Base-by-base conservation (phyloP, 2,797 vertebrate genomes). In the Chiroxiphia lanceolata region DNA sequence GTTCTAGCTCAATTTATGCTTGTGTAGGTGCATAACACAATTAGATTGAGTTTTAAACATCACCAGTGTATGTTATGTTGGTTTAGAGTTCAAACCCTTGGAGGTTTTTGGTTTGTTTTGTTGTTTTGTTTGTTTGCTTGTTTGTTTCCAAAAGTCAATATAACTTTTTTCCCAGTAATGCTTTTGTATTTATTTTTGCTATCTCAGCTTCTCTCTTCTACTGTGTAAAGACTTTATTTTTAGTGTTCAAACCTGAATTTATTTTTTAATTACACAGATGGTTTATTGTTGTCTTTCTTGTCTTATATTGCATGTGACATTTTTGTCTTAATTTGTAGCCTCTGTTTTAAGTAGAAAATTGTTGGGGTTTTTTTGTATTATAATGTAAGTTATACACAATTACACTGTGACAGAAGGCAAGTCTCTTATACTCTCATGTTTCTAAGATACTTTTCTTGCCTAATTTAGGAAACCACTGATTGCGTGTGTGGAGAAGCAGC, bases 401-500 rank as follows among this genome's bases (percentile, higher is more conserved):
- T 57, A 34, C 8, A 11, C 12, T 33, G 6, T 67, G 53, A 33
- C 18, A 72, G 54, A 70, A 54, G 26, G 22, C 31, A 64, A 57
- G 76, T 38, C 9, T 21, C 19, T 56, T 81, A 18, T 48, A 15
- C 18, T 71, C 3, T 65, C 40, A 54, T 50, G n/a, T 17, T 89
- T 72, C 74, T 94, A 68, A 93, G 17, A 7, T 16, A 10, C 29
- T 63, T 95, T 79, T 87, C 67, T 93, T 95, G 50, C 69, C n/a
- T 94, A 57, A 26, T 87, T 33, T 76, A 98, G 98, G 95, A 98
- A 98, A 93, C 98, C 98, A 18, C 89, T 98, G 87, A 98, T 98
- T 70, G 98, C 98, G 45, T 98, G 98, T 96, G 98, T 98, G 96
- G 98, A 98, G 91, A 98, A 98, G 53, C 98, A 98, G 70, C 97